A percentile compares a stretch with the other conserved stretches of the same genome.
These are phyloP conservation scores for Aphodius granarius DNA, from an alignment of 2,888 invertebrate genomes.

Conservation along the genomic window DNA sequence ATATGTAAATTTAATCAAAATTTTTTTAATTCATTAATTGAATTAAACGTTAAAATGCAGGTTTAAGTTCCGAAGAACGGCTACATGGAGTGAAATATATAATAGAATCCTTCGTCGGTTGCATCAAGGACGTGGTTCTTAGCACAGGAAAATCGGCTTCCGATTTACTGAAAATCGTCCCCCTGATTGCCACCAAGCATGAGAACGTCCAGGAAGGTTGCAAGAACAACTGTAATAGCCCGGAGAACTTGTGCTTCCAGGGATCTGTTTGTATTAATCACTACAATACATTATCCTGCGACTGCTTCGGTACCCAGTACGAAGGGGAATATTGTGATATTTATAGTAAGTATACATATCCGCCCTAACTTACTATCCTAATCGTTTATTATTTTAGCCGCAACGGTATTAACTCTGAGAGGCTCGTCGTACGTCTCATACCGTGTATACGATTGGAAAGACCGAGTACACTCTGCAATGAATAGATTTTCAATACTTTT, in stretches of 20 bases:
- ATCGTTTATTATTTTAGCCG: slow-evolving; percentile 63
- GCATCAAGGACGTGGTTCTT: slow-evolving; percentile 83
- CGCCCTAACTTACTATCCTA: background rate
- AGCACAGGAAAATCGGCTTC: slow-evolving; percentile 86
- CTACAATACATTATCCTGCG: slow-evolving; percentile 86
- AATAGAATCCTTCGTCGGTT: slow-evolving; percentile 90
- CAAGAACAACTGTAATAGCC: slow-evolving; percentile 77
- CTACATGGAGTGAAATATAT: slow-evolving; percentile 89
- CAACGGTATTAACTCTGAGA: slow-evolving; percentile 81
- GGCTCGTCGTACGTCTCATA: slow-evolving; percentile 93
- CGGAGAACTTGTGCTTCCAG: slow-evolving; percentile 83
- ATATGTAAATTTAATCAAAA: background rate
- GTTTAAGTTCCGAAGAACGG: slow-evolving; percentile 85
- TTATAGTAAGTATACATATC: slow-evolving; percentile 74
- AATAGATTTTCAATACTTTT: slow-evolving; percentile 88
- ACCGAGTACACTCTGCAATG: slow-evolving; percentile 83
- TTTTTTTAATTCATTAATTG: background rate
- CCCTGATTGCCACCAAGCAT: slow-evolving; percentile 83
- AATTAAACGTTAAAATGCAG: slow-evolving; percentile 50
- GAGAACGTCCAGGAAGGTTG: slow-evolving; percentile 91
- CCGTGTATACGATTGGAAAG: slow-evolving; percentile 90
- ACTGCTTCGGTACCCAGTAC: slow-evolving; percentile 90
- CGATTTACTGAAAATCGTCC: slow-evolving; percentile 77
- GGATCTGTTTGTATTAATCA: slow-evolving; percentile 90
- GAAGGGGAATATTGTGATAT: slow-evolving; percentile 92